Percentiles rank a stretch among this genome's conserved stretches.
These are phyloP conservation scores for Hanleya hanleyi DNA, from an alignment of 2,888 invertebrate genomes.

Conservation along the genomic window DNA sequence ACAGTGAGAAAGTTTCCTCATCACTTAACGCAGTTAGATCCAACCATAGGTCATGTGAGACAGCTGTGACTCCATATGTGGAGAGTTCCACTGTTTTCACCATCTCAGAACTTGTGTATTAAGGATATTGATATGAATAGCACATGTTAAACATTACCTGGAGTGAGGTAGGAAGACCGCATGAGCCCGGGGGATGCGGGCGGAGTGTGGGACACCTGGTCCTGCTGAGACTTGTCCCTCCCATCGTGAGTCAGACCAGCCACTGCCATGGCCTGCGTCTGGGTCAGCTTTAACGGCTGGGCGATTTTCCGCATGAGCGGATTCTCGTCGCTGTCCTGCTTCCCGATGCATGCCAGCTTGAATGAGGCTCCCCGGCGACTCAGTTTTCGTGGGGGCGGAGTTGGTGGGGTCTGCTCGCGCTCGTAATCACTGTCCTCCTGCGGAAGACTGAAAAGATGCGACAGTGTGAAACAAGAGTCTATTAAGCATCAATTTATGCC, in stretches of 20 bases:
- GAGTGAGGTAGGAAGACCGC: conserved; percentile 59
- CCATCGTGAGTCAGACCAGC: conserved; percentile 77
- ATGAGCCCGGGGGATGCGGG: conserved; percentile 52
- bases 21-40: no score
- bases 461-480: no score
- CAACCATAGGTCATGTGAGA: no score
- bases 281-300: conserved; percentile 82
- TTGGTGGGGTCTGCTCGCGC: conserved; percentile 78
- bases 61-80: no score
- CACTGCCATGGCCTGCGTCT: conserved; percentile 80
- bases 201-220: conserved; percentile 51
- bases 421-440: conserved; percentile 73
- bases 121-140: no score
- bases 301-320: conserved; percentile 77
- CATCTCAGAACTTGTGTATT: no score
- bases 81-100: no score
- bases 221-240: conserved; percentile 49
- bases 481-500: no score
- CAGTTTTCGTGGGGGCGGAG: conserved; percentile 68
- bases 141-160: conserved; percentile 47
- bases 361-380: conserved; percentile 69
- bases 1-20: no score
- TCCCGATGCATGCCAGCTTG: conserved; percentile 73
- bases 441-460: conserved; percentile 60
- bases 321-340: conserved; percentile 74